phyloP scores from a whole-genome alignment of 2,888 invertebrate species.

The Agelastica alni region DNA sequence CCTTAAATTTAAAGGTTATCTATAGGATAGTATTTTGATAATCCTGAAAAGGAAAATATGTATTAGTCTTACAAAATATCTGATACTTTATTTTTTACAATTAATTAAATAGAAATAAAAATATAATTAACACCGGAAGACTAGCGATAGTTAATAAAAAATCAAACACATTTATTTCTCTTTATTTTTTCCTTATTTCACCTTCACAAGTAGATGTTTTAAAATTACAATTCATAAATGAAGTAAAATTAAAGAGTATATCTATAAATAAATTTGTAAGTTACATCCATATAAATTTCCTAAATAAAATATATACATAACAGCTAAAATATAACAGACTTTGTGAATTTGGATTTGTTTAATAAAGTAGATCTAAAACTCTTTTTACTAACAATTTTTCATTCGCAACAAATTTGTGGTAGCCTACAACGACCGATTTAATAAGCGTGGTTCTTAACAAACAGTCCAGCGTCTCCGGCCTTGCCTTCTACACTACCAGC shows the following conservation, averaged over 20 bases:
- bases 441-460: conserved; percentile 95
- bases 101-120: too few relatives aligned
- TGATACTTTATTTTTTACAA: too few relatives aligned
- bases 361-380: conserved; percentile 1
- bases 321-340: conserved; percentile 10
- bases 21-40: too few relatives aligned
- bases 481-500: conserved; percentile 84
- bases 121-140: too few relatives aligned
- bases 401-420: background rate
- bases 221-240: conserved; percentile 1
- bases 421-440: conserved; percentile 57
- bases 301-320: conserved; percentile 14
- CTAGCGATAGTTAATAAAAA: too few relatives aligned
- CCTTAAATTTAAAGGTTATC: too few relatives aligned
- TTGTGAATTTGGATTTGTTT: conserved; percentile 8
- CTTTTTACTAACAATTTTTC: conserved; percentile 26
- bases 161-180: background rate
- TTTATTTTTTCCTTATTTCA: background rate
- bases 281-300: conserved; percentile 3
- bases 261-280: background rate
- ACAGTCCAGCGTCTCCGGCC: conserved; percentile 86
- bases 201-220: conserved; percentile 3
- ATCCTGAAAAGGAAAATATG: too few relatives aligned
- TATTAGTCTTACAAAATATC: too few relatives aligned
- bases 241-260: background rate